Evolutionary conservation across 2,888 invertebrate genomes (phyloP).

Genomic region (Ophioninae sp.): DNA sequence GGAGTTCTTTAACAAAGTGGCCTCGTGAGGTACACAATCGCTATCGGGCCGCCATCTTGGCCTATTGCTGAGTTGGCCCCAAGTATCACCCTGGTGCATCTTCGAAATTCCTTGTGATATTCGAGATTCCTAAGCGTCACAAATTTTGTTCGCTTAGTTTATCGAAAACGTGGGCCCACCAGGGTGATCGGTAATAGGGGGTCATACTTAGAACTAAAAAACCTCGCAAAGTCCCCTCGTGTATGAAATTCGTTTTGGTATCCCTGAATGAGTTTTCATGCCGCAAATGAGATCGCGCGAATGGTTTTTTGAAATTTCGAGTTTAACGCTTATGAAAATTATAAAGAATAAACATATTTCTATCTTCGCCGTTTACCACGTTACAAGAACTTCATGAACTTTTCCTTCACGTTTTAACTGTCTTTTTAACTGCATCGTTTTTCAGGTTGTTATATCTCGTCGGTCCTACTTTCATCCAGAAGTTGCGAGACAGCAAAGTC

Average conservation of each 20-base stretch:
- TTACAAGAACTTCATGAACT: not conserved
- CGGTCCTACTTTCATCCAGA: conserved; percentile 68
- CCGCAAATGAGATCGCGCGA: not conserved
- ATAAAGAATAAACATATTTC: not conserved
- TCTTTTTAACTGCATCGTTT: not conserved
- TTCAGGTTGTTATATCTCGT: conserved; percentile 66
- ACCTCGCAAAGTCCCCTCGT: not conserved
- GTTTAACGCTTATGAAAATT: not conserved
- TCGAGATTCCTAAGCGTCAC: too few species aligned
- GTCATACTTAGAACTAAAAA: too few species aligned
- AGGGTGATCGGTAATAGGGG: too few species aligned
- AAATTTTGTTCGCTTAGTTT: too few species aligned
- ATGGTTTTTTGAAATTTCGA: not conserved
- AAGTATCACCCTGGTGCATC: too few species aligned
- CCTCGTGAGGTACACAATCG: too few species aligned
- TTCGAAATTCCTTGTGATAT: too few species aligned
- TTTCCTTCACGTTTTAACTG: not conserved
- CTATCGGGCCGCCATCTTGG: too few species aligned
- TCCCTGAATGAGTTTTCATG: not conserved
- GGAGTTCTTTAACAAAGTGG: too few species aligned
- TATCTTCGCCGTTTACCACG: not conserved
- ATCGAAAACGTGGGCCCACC: too few species aligned
- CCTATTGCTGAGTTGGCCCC: too few species aligned
- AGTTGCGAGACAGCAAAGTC: conserved; percentile 71
- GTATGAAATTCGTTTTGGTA: not conserved